Conservation (phyloP, 2,797 vertebrate species). For the Sciaenops ocellatus region DNA sequence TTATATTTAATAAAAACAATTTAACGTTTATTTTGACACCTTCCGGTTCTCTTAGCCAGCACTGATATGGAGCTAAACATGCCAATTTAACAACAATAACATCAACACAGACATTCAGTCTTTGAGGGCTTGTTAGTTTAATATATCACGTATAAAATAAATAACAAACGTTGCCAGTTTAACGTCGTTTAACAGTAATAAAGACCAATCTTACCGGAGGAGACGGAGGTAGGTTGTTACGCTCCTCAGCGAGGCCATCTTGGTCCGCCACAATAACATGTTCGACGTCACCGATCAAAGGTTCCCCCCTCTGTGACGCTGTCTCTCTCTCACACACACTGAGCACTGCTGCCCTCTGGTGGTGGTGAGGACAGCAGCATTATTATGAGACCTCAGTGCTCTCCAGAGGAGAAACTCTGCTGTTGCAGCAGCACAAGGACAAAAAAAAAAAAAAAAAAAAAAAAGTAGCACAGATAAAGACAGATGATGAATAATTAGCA, state of each 20-base stretch:
- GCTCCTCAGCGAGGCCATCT: constrained; percentile 78
- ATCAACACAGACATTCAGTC: rapidly evolving
- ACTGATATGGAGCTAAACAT: not conserved
- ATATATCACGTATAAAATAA: rapidly evolving
- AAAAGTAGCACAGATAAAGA: too few species aligned
- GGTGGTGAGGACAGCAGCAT: too few species aligned
- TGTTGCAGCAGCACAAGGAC: too few species aligned
- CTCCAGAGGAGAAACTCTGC: too few species aligned
- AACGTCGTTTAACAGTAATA: not conserved
- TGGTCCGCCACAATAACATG: constrained; percentile 69
- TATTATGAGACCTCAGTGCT: too few species aligned
- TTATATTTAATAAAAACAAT: not conserved
- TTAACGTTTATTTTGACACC: not conserved
- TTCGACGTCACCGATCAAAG: constrained; percentile 50
- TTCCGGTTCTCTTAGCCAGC: constrained; percentile 26
- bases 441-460: too few species aligned
- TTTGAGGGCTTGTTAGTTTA: rapidly evolving
- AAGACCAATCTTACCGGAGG: constrained; percentile 71
- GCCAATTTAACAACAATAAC: rapidly evolving
- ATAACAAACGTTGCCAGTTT: rapidly evolving
- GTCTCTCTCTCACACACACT: too few species aligned
- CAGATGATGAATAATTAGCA: too few species aligned
- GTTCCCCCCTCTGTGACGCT: constrained; percentile 28
- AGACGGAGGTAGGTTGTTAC: constrained; percentile 54
- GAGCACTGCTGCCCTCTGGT: too few species aligned